phyloP scores from a whole-genome alignment of 2,113 vertebrate genomes.

The Hystrix cristata region DNA sequence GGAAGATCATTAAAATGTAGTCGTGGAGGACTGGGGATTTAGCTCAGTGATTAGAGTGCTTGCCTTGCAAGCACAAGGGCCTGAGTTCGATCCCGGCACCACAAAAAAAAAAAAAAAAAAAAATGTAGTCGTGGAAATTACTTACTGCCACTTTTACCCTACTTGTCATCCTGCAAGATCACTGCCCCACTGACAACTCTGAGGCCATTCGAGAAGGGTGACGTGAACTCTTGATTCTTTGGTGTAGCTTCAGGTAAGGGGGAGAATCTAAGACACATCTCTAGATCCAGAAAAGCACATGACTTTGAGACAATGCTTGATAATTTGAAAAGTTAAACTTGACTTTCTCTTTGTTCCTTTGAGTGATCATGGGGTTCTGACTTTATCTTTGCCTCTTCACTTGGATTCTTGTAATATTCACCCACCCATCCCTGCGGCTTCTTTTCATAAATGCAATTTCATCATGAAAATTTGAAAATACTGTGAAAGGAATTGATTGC shows the following conservation, averaged over 20 bases:
- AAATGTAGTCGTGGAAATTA: slow-evolving; percentile 64
- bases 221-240: neutral
- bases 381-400: neutral
- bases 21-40: too few relatives aligned
- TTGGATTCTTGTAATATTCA: neutral
- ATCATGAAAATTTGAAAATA: slow-evolving; percentile 65
- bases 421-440: neutral
- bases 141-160: slow-evolving; percentile 71
- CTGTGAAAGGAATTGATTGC: neutral
- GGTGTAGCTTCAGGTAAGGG: neutral
- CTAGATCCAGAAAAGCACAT: neutral
- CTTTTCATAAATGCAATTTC: slow-evolving; percentile 53
- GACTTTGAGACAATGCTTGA: slow-evolving; percentile 12
- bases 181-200: neutral
- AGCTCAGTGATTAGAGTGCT: too few relatives aligned
- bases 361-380: neutral
- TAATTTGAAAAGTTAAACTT: slow-evolving; percentile 25
- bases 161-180: slow-evolving; percentile 49
- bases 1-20: slow-evolving; percentile 86
- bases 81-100: too few relatives aligned
- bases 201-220: neutral
- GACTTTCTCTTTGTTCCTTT: neutral
- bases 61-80: too few relatives aligned
- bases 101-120: too few relatives aligned
- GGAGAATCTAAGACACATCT: neutral